Base-by-base conservation (phyloP, 2,888 invertebrate species). In the Eupithecia abbreviata region DNA sequence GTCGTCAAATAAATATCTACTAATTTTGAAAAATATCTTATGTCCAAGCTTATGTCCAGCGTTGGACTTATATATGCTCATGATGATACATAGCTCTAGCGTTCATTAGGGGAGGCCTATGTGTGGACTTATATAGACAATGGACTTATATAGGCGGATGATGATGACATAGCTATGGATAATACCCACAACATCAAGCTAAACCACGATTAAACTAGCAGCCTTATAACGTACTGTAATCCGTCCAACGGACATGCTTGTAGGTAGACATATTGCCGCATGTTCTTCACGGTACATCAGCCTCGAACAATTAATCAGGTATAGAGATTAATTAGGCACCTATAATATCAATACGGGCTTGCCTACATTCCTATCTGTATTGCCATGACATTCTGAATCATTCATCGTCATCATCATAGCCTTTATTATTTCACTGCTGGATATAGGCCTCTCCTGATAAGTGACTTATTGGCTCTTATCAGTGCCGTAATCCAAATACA, bases 291-390 rank as follows among this genome's bases (percentile, higher is more conserved):
- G 78, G 75, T 72, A 72, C 74, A 73, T 74, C 58, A 66, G 65
- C 55, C 49, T 66, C 47, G 67, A 74, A 78, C 76, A 76, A 78
- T 78, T 75, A 75, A 78, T 75, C 73, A 78, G 75, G 58, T 71
- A 76, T 69, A 18, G n/a, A 76, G 68, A 78, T 78, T 78, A 76
- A 76, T 76, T 72, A 78, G 73, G 41, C 65, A 72, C 67, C 71
- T 62, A 49, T 73, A 51, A 51, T 71, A 71, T 77, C 47, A 75
- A 75, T 72, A 66, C 43, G 58, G 62, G 67, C 66, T 42, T 58
- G 73, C 62, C 71, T 51, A 69, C 15, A 72, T 76, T 47, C 51
- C n/a, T 42, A n/a, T 9, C 47, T 47, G 47, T 45, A 47, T 18
- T 43, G 18, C 18, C 18, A 10, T 18, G 68, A 49, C 49, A n/a